A percentile compares a stretch with the other conserved stretches of the same genome.
Evolutionary conservation across 2,113 vertebrate species (phyloP).

Genomic region (Mungos mungo): DNA sequence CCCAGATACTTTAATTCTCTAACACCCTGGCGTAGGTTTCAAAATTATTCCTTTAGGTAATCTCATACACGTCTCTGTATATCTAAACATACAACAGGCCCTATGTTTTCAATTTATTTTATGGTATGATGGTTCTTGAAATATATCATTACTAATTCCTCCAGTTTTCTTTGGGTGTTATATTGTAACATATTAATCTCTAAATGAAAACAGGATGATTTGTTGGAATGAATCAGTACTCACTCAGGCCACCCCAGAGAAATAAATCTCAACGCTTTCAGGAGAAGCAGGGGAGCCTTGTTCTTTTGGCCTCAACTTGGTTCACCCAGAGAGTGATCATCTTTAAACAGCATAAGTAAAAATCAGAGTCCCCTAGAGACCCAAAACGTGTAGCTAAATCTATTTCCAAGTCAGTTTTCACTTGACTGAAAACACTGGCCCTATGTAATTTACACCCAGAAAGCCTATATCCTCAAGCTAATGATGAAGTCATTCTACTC

Average conservation of each 20-base stretch:
- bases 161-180: constrained; percentile 48
- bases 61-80: constrained; percentile 20
- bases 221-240: constrained; percentile 21
- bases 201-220: constrained; percentile 63
- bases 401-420: constrained; percentile 53
- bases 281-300: neutral
- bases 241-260: constrained; percentile 49
- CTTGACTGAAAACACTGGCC: constrained; percentile 21
- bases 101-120: constrained; percentile 54
- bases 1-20: constrained; percentile 21
- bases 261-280: constrained; percentile 56
- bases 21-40: neutral
- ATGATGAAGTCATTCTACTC: constrained; percentile 37
- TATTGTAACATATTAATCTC: constrained; percentile 43
- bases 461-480: neutral
- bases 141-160: constrained; percentile 41
- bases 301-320: constrained; percentile 3
- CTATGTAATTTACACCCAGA: constrained; percentile 7
- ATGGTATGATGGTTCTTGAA: constrained; percentile 42
- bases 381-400: neutral
- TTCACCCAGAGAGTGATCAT: constrained; percentile 17
- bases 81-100: neutral
- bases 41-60: constrained; percentile 50
- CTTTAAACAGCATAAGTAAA: constrained; percentile 42
- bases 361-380: constrained; percentile 1